Conservation (phyloP, 2,113 vertebrate genomes). For the Syngnathus floridae region DNA sequence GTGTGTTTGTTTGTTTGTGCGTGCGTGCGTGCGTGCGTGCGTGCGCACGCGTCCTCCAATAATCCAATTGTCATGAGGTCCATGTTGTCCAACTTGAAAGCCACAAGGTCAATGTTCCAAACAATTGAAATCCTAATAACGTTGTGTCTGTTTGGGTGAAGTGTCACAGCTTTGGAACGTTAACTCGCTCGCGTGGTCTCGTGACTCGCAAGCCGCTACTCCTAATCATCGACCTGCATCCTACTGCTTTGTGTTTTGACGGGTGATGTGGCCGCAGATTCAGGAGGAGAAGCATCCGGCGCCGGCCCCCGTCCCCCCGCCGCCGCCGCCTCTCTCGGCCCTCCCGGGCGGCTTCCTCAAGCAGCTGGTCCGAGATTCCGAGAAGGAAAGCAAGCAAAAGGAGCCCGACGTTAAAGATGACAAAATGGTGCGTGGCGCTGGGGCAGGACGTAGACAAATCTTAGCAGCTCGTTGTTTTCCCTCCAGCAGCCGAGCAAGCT, state of each 20-base stretch:
- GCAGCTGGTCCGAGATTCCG: constrained; percentile 87
- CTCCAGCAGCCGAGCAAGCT: constrained; percentile 59
- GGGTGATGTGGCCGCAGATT: constrained; percentile 72
- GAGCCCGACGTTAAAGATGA: constrained; percentile 71
- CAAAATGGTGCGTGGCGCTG: constrained; percentile 41
- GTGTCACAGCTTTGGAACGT: not conserved
- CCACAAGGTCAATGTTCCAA: no score
- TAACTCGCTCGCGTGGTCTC: not conserved
- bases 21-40: not conserved
- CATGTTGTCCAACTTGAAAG: no score
- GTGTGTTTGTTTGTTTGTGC: no score
- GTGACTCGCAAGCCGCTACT: not conserved
- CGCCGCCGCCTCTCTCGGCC: constrained; percentile 72
- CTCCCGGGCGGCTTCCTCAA: constrained; percentile 90
- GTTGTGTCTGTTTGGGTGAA: not conserved
- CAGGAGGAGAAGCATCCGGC: constrained; percentile 85
- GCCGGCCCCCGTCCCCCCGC: constrained; percentile 58
- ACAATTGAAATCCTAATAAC: not conserved
- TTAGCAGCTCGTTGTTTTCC: not conserved
- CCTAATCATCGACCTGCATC: not conserved
- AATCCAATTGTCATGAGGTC: no score
- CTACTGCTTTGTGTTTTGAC: not conserved
- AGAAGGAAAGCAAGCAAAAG: constrained; percentile 80
- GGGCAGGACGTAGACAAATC: no score
- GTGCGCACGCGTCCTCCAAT: not conserved